These are phyloP conservation scores for Acanthurus leucopareius DNA, from an alignment of 2,797 vertebrate species.

Conservation along the genomic window DNA sequence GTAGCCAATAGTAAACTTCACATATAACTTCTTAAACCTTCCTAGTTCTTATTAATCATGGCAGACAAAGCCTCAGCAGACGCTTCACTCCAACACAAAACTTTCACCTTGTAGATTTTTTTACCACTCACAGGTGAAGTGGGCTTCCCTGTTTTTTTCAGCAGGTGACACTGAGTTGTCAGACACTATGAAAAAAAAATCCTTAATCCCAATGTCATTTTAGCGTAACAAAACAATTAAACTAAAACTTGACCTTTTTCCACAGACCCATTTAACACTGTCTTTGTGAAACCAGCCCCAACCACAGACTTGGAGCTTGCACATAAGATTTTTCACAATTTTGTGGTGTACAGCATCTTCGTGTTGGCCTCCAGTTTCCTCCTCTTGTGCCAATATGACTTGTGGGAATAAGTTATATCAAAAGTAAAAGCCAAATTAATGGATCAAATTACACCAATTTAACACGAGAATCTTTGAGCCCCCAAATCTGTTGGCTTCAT, in stretches of 20 bases:
- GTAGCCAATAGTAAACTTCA: neutral
- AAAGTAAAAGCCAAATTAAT: conserved; percentile 13
- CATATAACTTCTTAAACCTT: neutral
- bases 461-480: neutral
- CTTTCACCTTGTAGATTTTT: neutral
- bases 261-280: neutral
- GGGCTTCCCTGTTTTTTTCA: conserved; percentile 6
- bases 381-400: neutral
- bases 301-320: neutral
- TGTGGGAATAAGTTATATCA: neutral
- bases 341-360: neutral
- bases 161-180: neutral
- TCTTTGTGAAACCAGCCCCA: conserved; percentile 36
- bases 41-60: neutral
- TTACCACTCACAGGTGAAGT: neutral
- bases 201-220: neutral
- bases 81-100: neutral
- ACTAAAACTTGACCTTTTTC: neutral
- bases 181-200: neutral
- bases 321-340: conserved; percentile 16
- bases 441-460: conserved; percentile 1
- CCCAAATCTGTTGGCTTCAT: neutral
- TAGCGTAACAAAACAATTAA: neutral
- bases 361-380: neutral
- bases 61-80: neutral